phyloP scores from a whole-genome alignment of 2,888 invertebrate species.

The Cephus sareptanus region DNA sequence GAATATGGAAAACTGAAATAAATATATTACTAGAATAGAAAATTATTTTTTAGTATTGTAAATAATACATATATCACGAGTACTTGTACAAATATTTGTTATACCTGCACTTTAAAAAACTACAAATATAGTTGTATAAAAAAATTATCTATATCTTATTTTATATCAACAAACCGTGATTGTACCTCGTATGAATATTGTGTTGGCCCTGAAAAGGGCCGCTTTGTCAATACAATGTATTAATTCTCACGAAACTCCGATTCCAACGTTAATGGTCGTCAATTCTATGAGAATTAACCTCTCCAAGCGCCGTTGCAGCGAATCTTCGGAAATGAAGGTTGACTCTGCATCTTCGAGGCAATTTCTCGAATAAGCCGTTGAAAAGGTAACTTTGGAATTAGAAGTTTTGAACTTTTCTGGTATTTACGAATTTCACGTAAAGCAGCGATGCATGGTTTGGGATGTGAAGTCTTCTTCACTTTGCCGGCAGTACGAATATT shows the following conservation, averaged over 20 bases:
- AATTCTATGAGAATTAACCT: slow-evolving; percentile 61
- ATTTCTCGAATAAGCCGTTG: slow-evolving; percentile 79
- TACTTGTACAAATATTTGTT: too few relatives aligned
- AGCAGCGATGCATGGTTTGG: slow-evolving; percentile 77
- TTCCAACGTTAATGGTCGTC: neutral
- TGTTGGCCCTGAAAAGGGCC: slow-evolving; percentile 27
- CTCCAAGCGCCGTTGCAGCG: slow-evolving; percentile 77
- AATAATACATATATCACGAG: too few relatives aligned
- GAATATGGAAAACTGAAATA: too few relatives aligned
- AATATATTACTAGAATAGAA: too few relatives aligned
- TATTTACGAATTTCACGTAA: slow-evolving; percentile 78
- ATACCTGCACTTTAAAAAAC: too few relatives aligned
- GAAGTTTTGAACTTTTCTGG: slow-evolving; percentile 79
- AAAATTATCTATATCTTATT: neutral
- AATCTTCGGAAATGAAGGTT: slow-evolving; percentile 78
- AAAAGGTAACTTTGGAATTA: slow-evolving; percentile 79
- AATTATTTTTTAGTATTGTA: too few relatives aligned
- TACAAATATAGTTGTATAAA: neutral
- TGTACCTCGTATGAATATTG: neutral
- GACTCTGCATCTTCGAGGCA: slow-evolving; percentile 78
- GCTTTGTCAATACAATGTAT: slow-evolving; percentile 22
- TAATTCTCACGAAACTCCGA: slow-evolving; percentile 40
- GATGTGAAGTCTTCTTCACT: slow-evolving; percentile 79
- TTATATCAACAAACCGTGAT: neutral
- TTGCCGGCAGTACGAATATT: slow-evolving; percentile 78